Conservation (phyloP, 2,113 vertebrate genomes). For the Chamaea fasciata region DNA sequence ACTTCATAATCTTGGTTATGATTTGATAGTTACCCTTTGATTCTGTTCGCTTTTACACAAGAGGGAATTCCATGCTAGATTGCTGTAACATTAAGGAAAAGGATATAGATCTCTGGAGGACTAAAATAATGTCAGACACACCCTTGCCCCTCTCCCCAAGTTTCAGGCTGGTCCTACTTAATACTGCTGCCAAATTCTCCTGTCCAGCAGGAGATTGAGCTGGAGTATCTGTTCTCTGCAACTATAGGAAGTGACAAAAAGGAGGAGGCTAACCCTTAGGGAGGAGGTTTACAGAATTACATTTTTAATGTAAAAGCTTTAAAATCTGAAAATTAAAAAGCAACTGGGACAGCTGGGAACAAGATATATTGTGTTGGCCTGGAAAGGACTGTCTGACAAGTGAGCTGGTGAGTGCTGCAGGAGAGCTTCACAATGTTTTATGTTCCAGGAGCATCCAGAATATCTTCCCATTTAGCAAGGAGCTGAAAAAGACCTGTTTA, state of each 20-base stretch:
- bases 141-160: accelerated
- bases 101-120: background rate
- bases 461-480: background rate
- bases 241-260: background rate
- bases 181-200: background rate
- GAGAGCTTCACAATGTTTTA: background rate
- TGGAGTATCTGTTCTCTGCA: background rate
- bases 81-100: background rate
- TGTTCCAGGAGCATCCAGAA: background rate
- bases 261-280: background rate
- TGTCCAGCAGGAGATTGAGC: background rate
- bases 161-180: background rate
- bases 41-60: background rate
- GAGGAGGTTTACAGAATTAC: background rate
- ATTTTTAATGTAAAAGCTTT: background rate
- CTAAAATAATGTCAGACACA: background rate
- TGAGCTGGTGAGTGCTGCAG: background rate
- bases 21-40: background rate
- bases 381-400: background rate
- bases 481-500: background rate
- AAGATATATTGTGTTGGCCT: background rate
- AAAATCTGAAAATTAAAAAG: background rate
- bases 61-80: background rate
- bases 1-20: background rate
- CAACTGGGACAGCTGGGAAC: background rate